Percentiles rank a stretch among this genome's conserved stretches.
These are phyloP conservation scores for Alloplasta piceator DNA, from an alignment of 2,888 invertebrate genomes.

Conservation along the genomic window DNA sequence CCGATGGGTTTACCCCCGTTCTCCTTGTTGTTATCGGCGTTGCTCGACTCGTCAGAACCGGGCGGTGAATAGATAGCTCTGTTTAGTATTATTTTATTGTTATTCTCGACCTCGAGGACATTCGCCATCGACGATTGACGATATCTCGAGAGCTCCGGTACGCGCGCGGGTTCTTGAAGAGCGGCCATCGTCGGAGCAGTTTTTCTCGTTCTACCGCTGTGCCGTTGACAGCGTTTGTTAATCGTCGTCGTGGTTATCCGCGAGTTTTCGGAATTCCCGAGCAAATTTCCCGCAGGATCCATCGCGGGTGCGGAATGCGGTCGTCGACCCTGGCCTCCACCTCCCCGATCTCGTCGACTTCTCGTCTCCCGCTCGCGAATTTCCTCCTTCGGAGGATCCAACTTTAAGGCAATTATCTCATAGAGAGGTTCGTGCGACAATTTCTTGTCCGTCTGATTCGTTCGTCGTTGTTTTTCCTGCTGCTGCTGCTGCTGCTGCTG, in stretches of 20 bases:
- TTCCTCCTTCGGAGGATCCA: slow-evolving; percentile 62
- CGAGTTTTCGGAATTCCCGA: neutral
- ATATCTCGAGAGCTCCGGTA: slow-evolving; percentile 70
- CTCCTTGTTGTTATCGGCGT: slow-evolving; percentile 42
- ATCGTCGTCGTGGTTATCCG: slow-evolving; percentile 1
- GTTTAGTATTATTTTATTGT: slow-evolving; percentile 71
- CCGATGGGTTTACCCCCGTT: neutral
- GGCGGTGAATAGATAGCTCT: slow-evolving; percentile 70
- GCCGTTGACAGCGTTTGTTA: slow-evolving; percentile 69
- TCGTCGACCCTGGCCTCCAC: slow-evolving; percentile 68
- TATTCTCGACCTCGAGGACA: slow-evolving; percentile 77
- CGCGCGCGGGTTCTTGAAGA: slow-evolving; percentile 71
- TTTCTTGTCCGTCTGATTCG: too few relatives aligned
- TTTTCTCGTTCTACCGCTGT: slow-evolving; percentile 68
- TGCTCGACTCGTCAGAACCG: slow-evolving; percentile 76
- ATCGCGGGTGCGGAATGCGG: slow-evolving; percentile 80
- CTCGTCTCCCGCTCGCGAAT: slow-evolving; percentile 61
- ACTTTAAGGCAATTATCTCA: slow-evolving; percentile 73
- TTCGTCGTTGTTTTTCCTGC: too few relatives aligned
- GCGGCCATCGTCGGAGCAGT: slow-evolving; percentile 70
- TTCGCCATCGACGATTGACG: slow-evolving; percentile 60
- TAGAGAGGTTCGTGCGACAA: slow-evolving; percentile 73
- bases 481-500: too few relatives aligned
- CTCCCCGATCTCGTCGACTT: neutral
- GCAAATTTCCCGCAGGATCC: slow-evolving; percentile 70